Evolutionary conservation across 2,888 invertebrate species (phyloP).

Genomic region (Eilema caniola): DNA sequence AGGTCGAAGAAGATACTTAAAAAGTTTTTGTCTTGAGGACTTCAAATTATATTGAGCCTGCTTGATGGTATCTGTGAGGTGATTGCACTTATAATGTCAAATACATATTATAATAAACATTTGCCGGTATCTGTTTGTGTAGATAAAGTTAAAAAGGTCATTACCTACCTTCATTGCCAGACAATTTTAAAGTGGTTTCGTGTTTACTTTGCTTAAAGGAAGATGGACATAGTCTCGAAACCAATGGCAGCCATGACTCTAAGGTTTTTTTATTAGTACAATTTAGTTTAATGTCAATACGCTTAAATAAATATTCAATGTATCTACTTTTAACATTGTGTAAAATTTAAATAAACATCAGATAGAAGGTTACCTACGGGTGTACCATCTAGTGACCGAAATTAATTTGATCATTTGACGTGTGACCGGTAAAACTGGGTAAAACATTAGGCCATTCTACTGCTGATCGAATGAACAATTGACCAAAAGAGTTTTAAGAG

Average conservation of each 20-base stretch:
- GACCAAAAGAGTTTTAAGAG: too few species aligned
- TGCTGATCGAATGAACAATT: too few species aligned
- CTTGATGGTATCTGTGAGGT: neutral
- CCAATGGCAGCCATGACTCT: constrained; percentile 48
- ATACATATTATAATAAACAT: constrained; percentile 62
- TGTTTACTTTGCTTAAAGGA: constrained; percentile 55
- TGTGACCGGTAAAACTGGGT: too few species aligned
- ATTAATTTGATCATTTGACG: too few species aligned
- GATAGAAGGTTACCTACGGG: too few species aligned
- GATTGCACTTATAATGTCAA: constrained; percentile 10
- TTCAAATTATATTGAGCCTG: neutral
- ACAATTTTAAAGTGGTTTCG: constrained; percentile 61
- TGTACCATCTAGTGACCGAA: too few species aligned
- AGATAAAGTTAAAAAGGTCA: constrained; percentile 69
- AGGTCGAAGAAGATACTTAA: neutral
- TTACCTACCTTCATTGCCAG: constrained; percentile 62
- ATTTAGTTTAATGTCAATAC: neutral
- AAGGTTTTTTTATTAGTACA: neutral
- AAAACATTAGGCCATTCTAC: too few species aligned
- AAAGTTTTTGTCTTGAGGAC: neutral
- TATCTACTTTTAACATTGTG: neutral
- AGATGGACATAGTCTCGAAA: constrained; percentile 54
- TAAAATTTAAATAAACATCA: neutral
- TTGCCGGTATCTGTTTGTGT: constrained; percentile 68
- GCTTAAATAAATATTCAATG: neutral